A percentile compares a stretch with the other conserved stretches of the same genome.
Conservation (phyloP, 2,797 vertebrate genomes). For the Neomorphus geoffroyi region DNA sequence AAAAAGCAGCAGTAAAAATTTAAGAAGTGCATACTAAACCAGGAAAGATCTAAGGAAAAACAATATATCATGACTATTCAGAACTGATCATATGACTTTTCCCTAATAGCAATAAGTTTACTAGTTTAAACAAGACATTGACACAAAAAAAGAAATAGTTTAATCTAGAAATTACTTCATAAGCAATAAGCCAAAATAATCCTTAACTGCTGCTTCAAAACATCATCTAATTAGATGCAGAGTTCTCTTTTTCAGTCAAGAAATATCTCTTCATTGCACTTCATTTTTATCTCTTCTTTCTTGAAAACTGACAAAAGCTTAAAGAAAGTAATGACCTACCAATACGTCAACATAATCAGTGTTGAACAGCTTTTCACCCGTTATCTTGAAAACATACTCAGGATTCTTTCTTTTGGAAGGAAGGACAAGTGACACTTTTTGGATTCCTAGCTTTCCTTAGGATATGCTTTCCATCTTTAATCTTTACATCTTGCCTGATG, state of each 20-base stretch:
- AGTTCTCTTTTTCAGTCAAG: not conserved
- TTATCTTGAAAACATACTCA: not conserved
- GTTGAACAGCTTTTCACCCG: not conserved
- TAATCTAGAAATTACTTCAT: not conserved
- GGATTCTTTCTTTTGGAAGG: not conserved
- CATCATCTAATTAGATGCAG: not conserved
- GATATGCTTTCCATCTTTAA: not conserved
- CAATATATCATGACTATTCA: not conserved
- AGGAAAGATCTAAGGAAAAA: not conserved
- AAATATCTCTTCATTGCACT: not conserved
- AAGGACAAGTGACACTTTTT: not conserved
- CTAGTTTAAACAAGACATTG: not conserved
- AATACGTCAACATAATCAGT: not conserved
- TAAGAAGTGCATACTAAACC: not conserved
- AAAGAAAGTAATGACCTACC: not conserved
- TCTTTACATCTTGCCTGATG: not conserved
- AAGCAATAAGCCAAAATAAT: not conserved
- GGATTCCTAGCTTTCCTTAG: not conserved
- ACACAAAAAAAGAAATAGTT: not conserved
- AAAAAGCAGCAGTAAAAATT: not conserved
- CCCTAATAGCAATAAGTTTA: not conserved
- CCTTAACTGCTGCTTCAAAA: not conserved
- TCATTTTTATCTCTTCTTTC: not conserved
- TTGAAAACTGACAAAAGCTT: not conserved
- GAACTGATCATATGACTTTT: not conserved